Percentiles rank a stretch among this genome's conserved stretches.
phyloP scores from a whole-genome alignment of 2,888 invertebrate genomes.

The Athrips mouffetella region DNA sequence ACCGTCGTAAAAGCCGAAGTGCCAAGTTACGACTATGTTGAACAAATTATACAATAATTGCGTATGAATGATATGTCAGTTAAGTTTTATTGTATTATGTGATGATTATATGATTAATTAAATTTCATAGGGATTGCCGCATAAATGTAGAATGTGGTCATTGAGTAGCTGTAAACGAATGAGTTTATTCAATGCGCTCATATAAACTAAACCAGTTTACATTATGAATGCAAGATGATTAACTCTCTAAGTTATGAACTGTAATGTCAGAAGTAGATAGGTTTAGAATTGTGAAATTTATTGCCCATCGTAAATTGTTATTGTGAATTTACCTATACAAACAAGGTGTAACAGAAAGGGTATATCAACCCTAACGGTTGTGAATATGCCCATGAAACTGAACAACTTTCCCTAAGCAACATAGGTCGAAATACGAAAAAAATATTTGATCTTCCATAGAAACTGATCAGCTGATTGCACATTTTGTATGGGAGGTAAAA shows the following conservation, averaged over 20 bases:
- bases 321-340: no score
- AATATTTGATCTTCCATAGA: no score
- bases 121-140: conserved; percentile 5
- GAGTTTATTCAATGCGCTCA: neutral
- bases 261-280: neutral
- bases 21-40: conserved; percentile 15
- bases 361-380: no score
- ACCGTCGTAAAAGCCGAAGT: conserved; percentile 55
- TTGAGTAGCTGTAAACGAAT: neutral
- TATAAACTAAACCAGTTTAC: neutral
- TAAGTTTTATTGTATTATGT: conserved; percentile 14
- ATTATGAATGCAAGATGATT: conserved; percentile 5
- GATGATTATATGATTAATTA: conserved; percentile 10
- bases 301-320: neutral
- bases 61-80: conserved; percentile 14
- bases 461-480: no score
- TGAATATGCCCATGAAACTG: no score
- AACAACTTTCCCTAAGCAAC: no score
- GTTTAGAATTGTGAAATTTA: neutral
- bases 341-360: no score
- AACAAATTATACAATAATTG: conserved; percentile 18
- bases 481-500: no score
- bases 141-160: conserved; percentile 1
- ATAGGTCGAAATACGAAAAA: no score
- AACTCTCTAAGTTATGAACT: conserved; percentile 1